phyloP scores from a whole-genome alignment of 2,888 invertebrate species.

The Notodonta ziczac region DNA sequence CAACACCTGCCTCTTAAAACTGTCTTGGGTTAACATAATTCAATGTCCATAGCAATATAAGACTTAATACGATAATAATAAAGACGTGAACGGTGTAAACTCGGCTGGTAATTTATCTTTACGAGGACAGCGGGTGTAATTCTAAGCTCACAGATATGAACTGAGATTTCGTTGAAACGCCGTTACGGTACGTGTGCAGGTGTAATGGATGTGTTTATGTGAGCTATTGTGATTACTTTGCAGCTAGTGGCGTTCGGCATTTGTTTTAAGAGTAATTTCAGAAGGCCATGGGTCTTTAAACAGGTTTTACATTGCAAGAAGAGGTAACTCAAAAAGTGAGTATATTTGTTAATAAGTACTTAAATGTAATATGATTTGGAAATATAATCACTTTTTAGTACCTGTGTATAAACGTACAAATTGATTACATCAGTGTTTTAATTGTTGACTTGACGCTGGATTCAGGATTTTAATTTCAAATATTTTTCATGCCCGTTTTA shows the following conservation, averaged over 20 bases:
- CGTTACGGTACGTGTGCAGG: constrained; percentile 22
- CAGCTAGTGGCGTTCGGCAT: neutral
- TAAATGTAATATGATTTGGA: too few relatives aligned
- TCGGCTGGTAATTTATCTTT: constrained; percentile 43
- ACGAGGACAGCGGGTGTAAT: constrained; percentile 47
- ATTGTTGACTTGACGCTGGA: too few relatives aligned
- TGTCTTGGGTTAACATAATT: too few relatives aligned
- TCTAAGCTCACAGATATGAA: constrained; percentile 44
- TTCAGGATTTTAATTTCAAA: too few relatives aligned
- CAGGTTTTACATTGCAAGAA: neutral
- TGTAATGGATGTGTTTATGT: constrained; percentile 20
- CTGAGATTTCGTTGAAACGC: constrained; percentile 40
- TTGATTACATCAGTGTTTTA: too few relatives aligned
- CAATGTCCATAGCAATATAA: constrained; percentile 24
- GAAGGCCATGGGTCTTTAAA: neutral
- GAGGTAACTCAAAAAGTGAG: too few relatives aligned
- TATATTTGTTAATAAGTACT: too few relatives aligned
- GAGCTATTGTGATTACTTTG: constrained; percentile 13
- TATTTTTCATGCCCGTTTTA: too few relatives aligned
- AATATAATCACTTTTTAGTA: too few relatives aligned
- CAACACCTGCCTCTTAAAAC: too few relatives aligned
- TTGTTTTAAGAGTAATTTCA: neutral
- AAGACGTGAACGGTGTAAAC: constrained; percentile 36
- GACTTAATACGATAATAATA: constrained; percentile 23
- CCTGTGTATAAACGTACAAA: too few relatives aligned